These are phyloP conservation scores for Zoanthus sociatus DNA, from an alignment of 92 coral and sea anemone genomes.

Conservation along the genomic window DNA sequence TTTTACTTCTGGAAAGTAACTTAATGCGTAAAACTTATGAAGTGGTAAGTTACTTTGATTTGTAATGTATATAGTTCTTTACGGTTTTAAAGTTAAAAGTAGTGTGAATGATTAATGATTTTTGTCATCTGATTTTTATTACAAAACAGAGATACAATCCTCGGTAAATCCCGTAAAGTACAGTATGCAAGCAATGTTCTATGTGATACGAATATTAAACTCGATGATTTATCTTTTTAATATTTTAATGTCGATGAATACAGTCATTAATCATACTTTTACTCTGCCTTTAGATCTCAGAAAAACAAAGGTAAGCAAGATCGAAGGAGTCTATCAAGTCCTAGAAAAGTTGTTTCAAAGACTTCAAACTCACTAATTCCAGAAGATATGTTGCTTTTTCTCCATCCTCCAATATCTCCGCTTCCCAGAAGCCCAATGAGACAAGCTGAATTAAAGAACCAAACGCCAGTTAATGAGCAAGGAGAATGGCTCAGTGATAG, in stretches of 20 bases:
- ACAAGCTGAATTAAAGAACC: neutral
- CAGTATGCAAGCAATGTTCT: too few relatives aligned
- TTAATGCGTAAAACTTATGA: too few relatives aligned
- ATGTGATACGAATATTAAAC: neutral
- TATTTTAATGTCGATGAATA: too few relatives aligned
- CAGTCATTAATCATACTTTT: neutral
- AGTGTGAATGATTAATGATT: too few relatives aligned
- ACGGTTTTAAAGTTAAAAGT: too few relatives aligned
- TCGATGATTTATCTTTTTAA: neutral
- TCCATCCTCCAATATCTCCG: conserved; percentile 41
- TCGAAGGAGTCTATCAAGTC: neutral
- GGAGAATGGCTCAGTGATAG: conserved; percentile 3
- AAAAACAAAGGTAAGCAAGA: conserved; percentile 2
- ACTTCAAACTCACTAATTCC: conserved; percentile 30
- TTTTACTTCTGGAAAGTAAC: too few relatives aligned
- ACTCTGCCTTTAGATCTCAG: conserved; percentile 15
- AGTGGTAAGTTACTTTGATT: too few relatives aligned
- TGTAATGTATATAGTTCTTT: too few relatives aligned
- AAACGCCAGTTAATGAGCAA: neutral
- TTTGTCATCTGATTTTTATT: too few relatives aligned
- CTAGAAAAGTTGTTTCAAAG: neutral
- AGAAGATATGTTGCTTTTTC: conserved; percentile 30
- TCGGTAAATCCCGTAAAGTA: too few relatives aligned
- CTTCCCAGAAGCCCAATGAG: conserved; percentile 33
- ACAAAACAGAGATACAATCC: too few relatives aligned